Evolutionary conservation across 2,888 invertebrate genomes (phyloP), one percentile per base, ranked within the genome.

Genomic region (Aphrophora alni): DNA sequence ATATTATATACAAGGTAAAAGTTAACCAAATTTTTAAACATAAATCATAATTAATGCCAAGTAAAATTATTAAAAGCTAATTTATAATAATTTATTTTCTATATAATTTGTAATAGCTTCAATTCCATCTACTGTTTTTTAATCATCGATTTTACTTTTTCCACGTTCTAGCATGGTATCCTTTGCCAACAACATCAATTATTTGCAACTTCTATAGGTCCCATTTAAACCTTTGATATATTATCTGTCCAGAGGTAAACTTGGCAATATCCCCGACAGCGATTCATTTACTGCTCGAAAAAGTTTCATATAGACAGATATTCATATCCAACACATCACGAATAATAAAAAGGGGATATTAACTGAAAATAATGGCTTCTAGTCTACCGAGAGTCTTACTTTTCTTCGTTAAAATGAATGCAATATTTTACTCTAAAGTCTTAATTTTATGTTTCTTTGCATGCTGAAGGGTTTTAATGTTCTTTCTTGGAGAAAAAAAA

Each of bases 251-350:
- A 4, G 59, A 59, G 59, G 59, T 59, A 59, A 21, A 59, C 21
- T 59, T 59, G 59, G 59, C 59, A 59, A 59, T 59, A 59, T 59
- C 59, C 21, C 44, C 14, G 44, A 59, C 59, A 59, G 21, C 59
- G 59, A 21, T 59, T 59, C 59, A 21, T 59, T 59, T 59, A 59
- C 59, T 59, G 59, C 59, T 59, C 21, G 59, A 59, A 59, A 59
- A 59, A 59, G 59, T 59, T 59, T 59, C 59, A 59, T 1, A 59
- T 21, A 59, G 59, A 21, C 21, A 59, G 59, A 21, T 59, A 59
- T 59, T 59, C 59, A 59, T 59, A 59, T 59, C 59, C 59, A 59
- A 59, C 59, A 59, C 59, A 59, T 59, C 59, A 59, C 59, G 21
- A 59, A 59, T 59, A 59, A 59, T 59, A 59, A 59, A 59, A 59